Evolutionary conservation across 2,888 invertebrate species (phyloP).

Genomic region (Flexamia atlantica): DNA sequence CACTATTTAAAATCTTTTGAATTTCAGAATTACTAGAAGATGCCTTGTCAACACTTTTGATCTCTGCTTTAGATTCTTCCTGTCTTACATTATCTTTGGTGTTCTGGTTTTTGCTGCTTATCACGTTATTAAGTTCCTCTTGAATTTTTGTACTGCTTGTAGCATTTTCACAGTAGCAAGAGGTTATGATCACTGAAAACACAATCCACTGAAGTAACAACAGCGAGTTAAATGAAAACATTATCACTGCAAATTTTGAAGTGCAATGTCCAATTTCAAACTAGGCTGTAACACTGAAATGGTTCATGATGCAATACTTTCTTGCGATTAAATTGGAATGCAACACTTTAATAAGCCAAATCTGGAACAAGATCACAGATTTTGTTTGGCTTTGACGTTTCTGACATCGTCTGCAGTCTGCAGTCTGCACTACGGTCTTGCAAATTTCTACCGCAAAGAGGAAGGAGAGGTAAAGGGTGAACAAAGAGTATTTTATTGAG

Average conservation of each 20-base stretch:
- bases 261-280: background rate
- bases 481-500: too few species aligned
- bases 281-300: background rate
- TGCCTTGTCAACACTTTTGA: conserved; percentile 16
- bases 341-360: conserved; percentile 3
- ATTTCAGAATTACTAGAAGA: conserved; percentile 11
- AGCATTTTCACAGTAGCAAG: conserved; percentile 2
- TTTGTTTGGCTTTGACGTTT: background rate
- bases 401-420: background rate
- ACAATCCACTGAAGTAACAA: background rate
- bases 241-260: background rate
- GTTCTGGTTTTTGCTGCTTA: background rate
- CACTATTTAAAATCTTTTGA: conserved; percentile 27
- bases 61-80: background rate
- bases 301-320: background rate
- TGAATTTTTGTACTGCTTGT: background rate
- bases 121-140: background rate
- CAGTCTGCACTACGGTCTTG: background rate
- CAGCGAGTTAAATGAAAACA: background rate
- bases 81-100: background rate
- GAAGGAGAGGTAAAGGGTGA: too few species aligned
- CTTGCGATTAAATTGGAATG: background rate
- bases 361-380: background rate
- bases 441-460: too few species aligned
- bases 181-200: conserved; percentile 22